Conservation (phyloP, 2,797 vertebrate species). For the Sebastes taczanowskii region DNA sequence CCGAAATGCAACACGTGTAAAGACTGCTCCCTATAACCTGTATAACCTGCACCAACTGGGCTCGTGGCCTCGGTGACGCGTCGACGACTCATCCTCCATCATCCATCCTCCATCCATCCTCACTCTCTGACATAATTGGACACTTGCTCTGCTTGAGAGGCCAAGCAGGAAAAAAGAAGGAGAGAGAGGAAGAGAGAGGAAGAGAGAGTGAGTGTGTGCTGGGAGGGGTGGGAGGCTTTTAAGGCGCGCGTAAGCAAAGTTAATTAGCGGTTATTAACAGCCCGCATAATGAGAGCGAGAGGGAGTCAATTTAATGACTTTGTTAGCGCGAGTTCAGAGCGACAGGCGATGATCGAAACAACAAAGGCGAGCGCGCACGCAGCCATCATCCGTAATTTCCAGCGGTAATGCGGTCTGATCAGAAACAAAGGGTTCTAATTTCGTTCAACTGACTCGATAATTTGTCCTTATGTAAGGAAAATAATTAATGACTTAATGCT, state of each 20-base stretch:
- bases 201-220: conserved; percentile 19
- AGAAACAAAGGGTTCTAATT: conserved; percentile 89
- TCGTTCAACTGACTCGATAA: conserved; percentile 86
- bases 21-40: neutral
- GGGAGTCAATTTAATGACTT: conserved; percentile 91
- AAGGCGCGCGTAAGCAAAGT: conserved; percentile 86
- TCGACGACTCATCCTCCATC: conserved; percentile 42
- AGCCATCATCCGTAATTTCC: conserved; percentile 87
- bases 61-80: conserved; percentile 47
- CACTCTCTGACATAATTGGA: conserved; percentile 82
- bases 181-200: neutral
- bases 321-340: conserved; percentile 87
- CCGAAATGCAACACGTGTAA: conserved; percentile 20
- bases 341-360: conserved; percentile 87
- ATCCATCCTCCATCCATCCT: conserved; percentile 65
- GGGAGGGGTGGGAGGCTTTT: conserved; percentile 73
- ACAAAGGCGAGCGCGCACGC: conserved; percentile 83
- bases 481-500: conserved; percentile 85
- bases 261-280: conserved; percentile 91
- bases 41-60: neutral
- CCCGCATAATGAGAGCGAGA: conserved; percentile 88
- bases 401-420: conserved; percentile 85
- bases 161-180: conserved; percentile 49
- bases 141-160: conserved; percentile 80
- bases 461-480: conserved; percentile 86